phyloP scores from a whole-genome alignment of 2,888 invertebrate species.

The Lissocephala sabroskyi region DNA sequence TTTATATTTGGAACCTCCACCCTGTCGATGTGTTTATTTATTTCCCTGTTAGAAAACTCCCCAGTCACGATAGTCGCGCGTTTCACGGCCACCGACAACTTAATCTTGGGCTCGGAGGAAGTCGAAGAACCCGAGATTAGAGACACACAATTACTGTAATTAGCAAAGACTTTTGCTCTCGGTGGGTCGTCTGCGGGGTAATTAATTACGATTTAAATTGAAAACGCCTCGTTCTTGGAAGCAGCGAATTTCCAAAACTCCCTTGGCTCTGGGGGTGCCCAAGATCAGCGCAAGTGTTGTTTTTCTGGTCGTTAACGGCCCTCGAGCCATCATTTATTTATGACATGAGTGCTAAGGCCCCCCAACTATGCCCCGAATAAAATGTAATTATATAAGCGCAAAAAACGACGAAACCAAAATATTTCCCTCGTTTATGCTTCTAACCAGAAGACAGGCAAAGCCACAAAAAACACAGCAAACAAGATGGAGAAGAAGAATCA shows the following conservation, averaged over 20 bases:
- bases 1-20: too few species aligned
- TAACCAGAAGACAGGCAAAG: conserved; percentile 17
- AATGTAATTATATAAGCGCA: conserved; percentile 55
- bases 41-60: too few species aligned
- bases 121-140: too few species aligned
- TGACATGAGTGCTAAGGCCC: conserved; percentile 54
- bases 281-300: too few species aligned
- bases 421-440: neutral
- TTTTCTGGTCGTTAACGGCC: conserved; percentile 1
- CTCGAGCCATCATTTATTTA: conserved; percentile 60
- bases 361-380: conserved; percentile 49
- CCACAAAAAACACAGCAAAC: conserved; percentile 1
- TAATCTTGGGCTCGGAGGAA: too few species aligned
- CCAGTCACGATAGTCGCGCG: too few species aligned
- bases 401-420: conserved; percentile 12
- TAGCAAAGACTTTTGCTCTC: too few species aligned
- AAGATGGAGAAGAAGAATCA: conserved; percentile 18
- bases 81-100: too few species aligned
- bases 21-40: too few species aligned
- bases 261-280: too few species aligned
- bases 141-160: too few species aligned
- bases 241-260: conserved; percentile 16
- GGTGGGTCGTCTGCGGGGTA: conserved; percentile 10
- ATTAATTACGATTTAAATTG: conserved; percentile 26
- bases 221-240: conserved; percentile 22